A percentile compares a stretch with the other conserved stretches of the same genome.
Evolutionary conservation across 2,113 vertebrate species (phyloP).

Genomic region (Amphiprion percula): DNA sequence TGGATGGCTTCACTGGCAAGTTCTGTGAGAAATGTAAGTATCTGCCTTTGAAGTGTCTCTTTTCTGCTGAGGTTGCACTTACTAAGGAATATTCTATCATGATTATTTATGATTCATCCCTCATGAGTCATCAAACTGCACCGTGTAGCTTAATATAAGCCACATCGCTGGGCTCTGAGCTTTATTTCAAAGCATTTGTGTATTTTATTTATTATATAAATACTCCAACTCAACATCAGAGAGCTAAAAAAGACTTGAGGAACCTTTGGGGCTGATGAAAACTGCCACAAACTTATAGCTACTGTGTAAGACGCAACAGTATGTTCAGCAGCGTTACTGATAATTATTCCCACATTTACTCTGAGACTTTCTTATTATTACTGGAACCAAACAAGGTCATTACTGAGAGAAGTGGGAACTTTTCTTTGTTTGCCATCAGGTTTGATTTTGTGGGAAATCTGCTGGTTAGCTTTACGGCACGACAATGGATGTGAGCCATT

Average conservation of each 20-base stretch:
- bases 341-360: constrained; percentile 43
- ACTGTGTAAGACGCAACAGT: constrained; percentile 23
- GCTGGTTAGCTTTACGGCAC: constrained; percentile 33
- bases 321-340: constrained; percentile 5
- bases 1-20: constrained; percentile 92
- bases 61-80: constrained; percentile 45
- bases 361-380: constrained; percentile 25
- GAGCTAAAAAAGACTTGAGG: constrained; percentile 1
- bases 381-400: constrained; percentile 32
- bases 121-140: constrained; percentile 63
- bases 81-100: constrained; percentile 46
- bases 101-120: constrained; percentile 66
- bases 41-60: constrained; percentile 44
- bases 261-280: constrained; percentile 12
- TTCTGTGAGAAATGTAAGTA: constrained; percentile 95
- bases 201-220: constrained; percentile 26
- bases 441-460: constrained; percentile 50
- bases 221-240: background rate
- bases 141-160: constrained; percentile 42
- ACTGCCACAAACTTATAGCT: constrained; percentile 3
- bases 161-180: constrained; percentile 26
- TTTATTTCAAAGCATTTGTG: constrained; percentile 42
- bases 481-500: background rate
- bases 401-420: background rate
- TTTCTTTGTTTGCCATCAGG: constrained; percentile 37